These are phyloP conservation scores for Corbicula japonica DNA, from an alignment of 2,888 invertebrate genomes.

Conservation along the genomic window DNA sequence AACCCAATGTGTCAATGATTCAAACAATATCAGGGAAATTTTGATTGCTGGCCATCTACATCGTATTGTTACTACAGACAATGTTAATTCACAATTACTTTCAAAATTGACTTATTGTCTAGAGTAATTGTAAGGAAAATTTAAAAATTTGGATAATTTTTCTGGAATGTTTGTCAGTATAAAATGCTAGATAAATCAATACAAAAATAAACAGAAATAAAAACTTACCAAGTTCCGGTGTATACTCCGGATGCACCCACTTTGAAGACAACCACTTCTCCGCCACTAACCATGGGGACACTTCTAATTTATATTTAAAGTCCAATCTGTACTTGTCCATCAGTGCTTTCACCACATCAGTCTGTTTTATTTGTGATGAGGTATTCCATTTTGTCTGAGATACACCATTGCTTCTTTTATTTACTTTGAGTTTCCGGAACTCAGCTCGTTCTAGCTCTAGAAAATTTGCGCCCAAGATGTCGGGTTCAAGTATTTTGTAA, in stretches of 20 bases:
- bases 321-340: conserved; percentile 70
- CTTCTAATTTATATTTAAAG: conserved; percentile 53
- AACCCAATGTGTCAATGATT: no score
- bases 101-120: no score
- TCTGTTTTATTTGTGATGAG: conserved; percentile 26
- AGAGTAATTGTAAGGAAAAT: no score
- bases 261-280: conserved; percentile 82
- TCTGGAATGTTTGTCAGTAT: no score
- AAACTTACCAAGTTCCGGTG: conserved; percentile 78
- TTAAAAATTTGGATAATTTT: no score
- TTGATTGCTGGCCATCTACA: no score
- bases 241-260: conserved; percentile 80
- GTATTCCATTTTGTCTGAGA: background rate
- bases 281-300: conserved; percentile 82
- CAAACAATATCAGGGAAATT: no score
- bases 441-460: conserved; percentile 37
- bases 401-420: background rate
- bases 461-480: conserved; percentile 52
- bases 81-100: no score
- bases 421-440: conserved; percentile 18
- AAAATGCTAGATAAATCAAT: no score
- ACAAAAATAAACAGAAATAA: no score
- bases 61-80: no score
- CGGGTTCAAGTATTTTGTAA: conserved; percentile 75
- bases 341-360: conserved; percentile 61